These are phyloP conservation scores for Iselma pallidipennis DNA, from an alignment of 2,888 invertebrate species.

Conservation along the genomic window DNA sequence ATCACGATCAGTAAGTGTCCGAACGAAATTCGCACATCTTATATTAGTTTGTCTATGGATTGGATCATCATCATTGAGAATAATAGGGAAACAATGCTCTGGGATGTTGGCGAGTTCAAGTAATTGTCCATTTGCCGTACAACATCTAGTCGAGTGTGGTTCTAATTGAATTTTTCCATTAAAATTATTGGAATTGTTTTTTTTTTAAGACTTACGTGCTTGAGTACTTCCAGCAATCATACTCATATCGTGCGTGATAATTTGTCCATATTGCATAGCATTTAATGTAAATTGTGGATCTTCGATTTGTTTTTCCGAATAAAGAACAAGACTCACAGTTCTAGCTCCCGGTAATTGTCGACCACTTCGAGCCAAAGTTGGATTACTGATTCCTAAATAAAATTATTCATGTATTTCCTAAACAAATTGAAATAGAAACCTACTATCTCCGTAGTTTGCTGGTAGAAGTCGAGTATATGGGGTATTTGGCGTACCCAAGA, in stretches of 20 bases:
- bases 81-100: slow-evolving; percentile 60
- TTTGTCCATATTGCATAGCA: slow-evolving; percentile 81
- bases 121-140: slow-evolving; percentile 63
- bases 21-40: slow-evolving; percentile 73
- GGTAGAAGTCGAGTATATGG: slow-evolving; percentile 68
- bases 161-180: slow-evolving; percentile 48
- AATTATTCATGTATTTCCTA: neutral
- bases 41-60: slow-evolving; percentile 61
- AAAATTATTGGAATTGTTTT: neutral
- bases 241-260: slow-evolving; percentile 80
- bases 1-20: slow-evolving; percentile 69
- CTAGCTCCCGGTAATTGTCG: slow-evolving; percentile 70
- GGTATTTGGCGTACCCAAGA: slow-evolving; percentile 79
- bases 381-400: slow-evolving; percentile 64
- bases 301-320: slow-evolving; percentile 70
- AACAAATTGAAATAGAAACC: slow-evolving; percentile 33
- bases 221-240: slow-evolving; percentile 73
- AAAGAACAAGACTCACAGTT: slow-evolving; percentile 69
- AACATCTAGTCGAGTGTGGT: slow-evolving; percentile 65
- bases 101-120: slow-evolving; percentile 56
- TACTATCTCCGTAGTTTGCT: slow-evolving; percentile 71
- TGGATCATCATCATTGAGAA: slow-evolving; percentile 60
- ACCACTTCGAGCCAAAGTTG: slow-evolving; percentile 64
- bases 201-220: slow-evolving; percentile 70
- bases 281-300: slow-evolving; percentile 76